Evolutionary conservation across 1,140 invertebrate species (phyloP), one percentile per base, ranked within the genome.

Genomic region (Leptestheria dahalacensis): DNA sequence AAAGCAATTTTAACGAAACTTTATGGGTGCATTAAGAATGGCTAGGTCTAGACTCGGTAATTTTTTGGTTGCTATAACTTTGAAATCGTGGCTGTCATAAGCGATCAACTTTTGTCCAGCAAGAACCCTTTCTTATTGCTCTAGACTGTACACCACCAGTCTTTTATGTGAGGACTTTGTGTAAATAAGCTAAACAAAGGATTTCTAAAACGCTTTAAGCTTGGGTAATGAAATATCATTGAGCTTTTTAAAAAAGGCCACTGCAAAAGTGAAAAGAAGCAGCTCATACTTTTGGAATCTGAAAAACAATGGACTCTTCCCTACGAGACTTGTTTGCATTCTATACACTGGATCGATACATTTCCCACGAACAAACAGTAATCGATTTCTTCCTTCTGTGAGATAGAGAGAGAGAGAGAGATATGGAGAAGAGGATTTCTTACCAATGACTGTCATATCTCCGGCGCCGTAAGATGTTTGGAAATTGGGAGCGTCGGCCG

Each of bases 401-500:
- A 41, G 6, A 6, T 41, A 15, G 6, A 15, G 33, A 41, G 15
- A 41, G 6, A 41, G 6, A 41, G 6, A 6, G 33, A 9, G 15
- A 41, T 41, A n/a, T n/a, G n/a, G n/a, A n/a, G n/a, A n/a, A n/a
- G n/a, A n/a, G n/a, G n/a, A n/a, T 41, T 9, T 41, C 28, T 52
- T 23, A 60, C 58, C 51, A 11, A 60, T 49, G 15, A 52, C 24
- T 11, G 29, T 60, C 58, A 60, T 60, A 51, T 60, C 58, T 26
- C 29, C 33, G 15, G 33, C 24, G 18, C n/a, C 48, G 20, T 50
- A 53, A 50, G 48, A 33, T 15, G 68, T 69, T 48, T 67, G 57
- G 48, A 69, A 69, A 52, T 59, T 62, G 10, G 68, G 69, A 2
- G 69, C 67, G 61, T 71, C 70, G 3, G 68, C 69, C 12, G 68